Evolutionary conservation across 2,113 vertebrate species (phyloP), one percentile per base, ranked within the genome.

Genomic region (Gobiocypris rarus): DNA sequence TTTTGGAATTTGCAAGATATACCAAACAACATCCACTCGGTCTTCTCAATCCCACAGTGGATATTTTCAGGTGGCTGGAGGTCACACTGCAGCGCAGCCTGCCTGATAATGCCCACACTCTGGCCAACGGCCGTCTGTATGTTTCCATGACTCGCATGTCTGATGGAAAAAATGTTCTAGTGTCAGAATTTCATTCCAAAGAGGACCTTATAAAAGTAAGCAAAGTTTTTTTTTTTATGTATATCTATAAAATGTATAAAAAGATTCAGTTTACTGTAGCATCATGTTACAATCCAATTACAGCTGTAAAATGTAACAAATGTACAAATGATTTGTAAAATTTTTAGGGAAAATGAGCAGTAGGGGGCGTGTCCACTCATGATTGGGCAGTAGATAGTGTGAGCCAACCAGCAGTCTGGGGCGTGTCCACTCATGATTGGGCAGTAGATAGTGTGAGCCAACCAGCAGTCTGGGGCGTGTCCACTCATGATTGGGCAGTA

Each of bases 181-280:
- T 93, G 50, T 96, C 96, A 0, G 95, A 98, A 34, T 98, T 93
- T 84, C 93, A 87, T 2, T 97, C 96, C 1, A 96, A 94, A 56
- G 95, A 98, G n/a, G 96, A 98, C 22, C 93, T 98, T 54, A 90
- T 97, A 0, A 95, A 97, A 93, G 97, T 94, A 89, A 88, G 28
- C n/a, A n/a, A n/a, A n/a, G n/a, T n/a, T n/a, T n/a, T n/a, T n/a
- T n/a, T n/a, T n/a, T n/a, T n/a, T n/a, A n/a, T 61, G 4, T 24
- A 14, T 48, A 48, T 31, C 0, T 8, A 41, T 15, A 15, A 15
- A 58, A 58, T 59, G n/a, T 59, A 11, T 24, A 11, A 11, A 59
- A 11, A 59, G 10, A 1, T 24, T 54, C 2, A 19, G 5, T 19
- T 7, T 7, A 54, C 17, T 2, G 50, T 54, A 50, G 48, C 2